These are phyloP conservation scores for Nematopogon swammerdamellus DNA, from an alignment of 2,888 invertebrate genomes.

Conservation along the genomic window DNA sequence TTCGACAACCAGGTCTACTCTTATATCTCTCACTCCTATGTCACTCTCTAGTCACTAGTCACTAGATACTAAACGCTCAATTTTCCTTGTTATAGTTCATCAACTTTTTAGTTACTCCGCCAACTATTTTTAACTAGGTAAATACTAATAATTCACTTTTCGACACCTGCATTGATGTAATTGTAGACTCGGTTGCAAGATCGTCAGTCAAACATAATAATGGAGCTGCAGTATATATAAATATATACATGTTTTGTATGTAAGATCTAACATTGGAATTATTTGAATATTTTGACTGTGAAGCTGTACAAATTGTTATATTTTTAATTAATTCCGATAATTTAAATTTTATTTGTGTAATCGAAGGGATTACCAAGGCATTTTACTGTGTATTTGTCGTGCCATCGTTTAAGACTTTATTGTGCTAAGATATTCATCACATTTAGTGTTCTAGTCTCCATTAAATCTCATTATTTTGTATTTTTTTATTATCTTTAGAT, in stretches of 20 bases:
- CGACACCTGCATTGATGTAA: not conserved
- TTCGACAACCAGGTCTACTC: slow-evolving; percentile 15
- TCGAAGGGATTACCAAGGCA: slow-evolving; percentile 37
- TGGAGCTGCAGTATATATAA: not conserved
- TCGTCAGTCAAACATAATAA: not conserved
- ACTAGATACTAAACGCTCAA: too few species aligned
- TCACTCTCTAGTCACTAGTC: too few species aligned
- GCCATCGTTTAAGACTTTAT: slow-evolving; percentile 54
- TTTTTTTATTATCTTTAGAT: slow-evolving; percentile 5
- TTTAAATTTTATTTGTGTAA: slow-evolving; percentile 29
- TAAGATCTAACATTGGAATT: slow-evolving; percentile 41
- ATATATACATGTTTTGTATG: not conserved
- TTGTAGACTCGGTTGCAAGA: not conserved
- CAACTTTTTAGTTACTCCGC: too few species aligned
- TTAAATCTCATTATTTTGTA: slow-evolving; percentile 49
- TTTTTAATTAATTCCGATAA: slow-evolving; percentile 50
- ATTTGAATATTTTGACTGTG: slow-evolving; percentile 27
- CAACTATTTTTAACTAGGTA: too few species aligned
- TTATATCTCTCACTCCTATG: too few species aligned
- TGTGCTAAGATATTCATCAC: slow-evolving; percentile 53
- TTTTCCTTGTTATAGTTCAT: too few species aligned
- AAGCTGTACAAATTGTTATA: slow-evolving; percentile 51
- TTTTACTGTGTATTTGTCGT: slow-evolving; percentile 48
- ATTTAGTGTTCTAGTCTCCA: slow-evolving; percentile 55
- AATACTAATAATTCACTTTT: slow-evolving; percentile 1